Base-by-base conservation (phyloP, 2,113 vertebrate species). In the Promerops cafer region DNA sequence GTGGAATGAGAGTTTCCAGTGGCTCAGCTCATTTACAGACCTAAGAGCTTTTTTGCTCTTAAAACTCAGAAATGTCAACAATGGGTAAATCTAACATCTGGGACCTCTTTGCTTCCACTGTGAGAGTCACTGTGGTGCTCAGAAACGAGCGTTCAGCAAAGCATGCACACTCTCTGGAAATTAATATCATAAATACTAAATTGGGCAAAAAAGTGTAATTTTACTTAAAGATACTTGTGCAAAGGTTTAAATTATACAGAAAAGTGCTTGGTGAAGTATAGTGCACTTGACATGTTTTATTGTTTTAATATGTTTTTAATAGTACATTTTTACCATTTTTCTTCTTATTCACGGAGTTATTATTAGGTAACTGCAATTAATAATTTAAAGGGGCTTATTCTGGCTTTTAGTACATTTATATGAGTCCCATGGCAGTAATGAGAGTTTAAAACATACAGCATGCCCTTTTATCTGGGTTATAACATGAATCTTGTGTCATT, bases 221-320 rank as follows among this genome's bases (percentile, higher is more conserved):
- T 96, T 96, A 96, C 56, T 97, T 96, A 91, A 96, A 95, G 87
- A 85, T 95, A 28, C 39, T 94, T 91, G 63, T 87, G 57, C 12
- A 4, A 89, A 96, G 86, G 89, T 81, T 95, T 88, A 92, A 94
- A 95, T 95, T 90, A 86, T 42, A 96, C 40, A 89, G 79, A 89
- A 86, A 97, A 97, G 57, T 90, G 39, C 66, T 75, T 52, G 37
- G 49, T 77, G 49, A 96, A 96, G 76, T 88, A 78, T 27, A 54
- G 57, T 42, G 82, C 33, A 30, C 68, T 87, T 89, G 87, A 81
- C 68, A 87, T 96, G 74, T 96, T 95, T 94, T 97, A 97, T 95
- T 97, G 95, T 96, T 97, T 97, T 96, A 97, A 94, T 97, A 96
- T 75, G 87, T 94, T 96, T 96, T 94, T 96, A 96, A 80, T 75